A percentile compares a stretch with the other conserved stretches of the same genome.
Conservation (phyloP, 2,888 invertebrate species). For the Callyntrura sp. region DNA sequence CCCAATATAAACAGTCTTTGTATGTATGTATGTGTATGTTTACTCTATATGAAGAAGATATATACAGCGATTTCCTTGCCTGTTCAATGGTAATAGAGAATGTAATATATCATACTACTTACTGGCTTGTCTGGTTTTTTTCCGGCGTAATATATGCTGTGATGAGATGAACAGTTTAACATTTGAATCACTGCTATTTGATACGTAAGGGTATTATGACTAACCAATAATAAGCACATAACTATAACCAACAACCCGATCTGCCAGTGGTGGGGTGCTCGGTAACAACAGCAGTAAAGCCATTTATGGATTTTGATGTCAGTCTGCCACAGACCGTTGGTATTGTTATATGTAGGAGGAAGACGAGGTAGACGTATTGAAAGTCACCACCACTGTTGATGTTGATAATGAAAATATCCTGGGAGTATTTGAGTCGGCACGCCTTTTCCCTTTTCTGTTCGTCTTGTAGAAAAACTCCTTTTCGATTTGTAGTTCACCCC, state of each 20-base stretch:
- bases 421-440: conserved; percentile 41
- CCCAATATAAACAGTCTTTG: too few relatives aligned
- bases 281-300: neutral
- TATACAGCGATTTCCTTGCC: too few relatives aligned
- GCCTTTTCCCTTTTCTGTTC: conserved; percentile 57
- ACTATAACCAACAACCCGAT: conserved; percentile 1
- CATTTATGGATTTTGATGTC: neutral
- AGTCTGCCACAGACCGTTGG: neutral
- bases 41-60: too few relatives aligned
- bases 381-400: conserved; percentile 43
- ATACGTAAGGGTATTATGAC: too few relatives aligned
- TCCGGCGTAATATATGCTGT: neutral
- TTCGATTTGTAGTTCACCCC: conserved; percentile 56
- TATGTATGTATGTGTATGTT: too few relatives aligned
- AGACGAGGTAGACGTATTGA: conserved; percentile 34
- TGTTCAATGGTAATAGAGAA: too few relatives aligned
- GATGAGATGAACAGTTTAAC: neutral
- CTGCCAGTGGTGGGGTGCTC: neutral
- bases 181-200: neutral
- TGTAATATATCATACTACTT: neutral
- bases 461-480: conserved; percentile 47
- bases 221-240: too few relatives aligned
- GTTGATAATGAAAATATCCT: conserved; percentile 63
- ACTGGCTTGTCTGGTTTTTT: neutral
- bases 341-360: neutral